phyloP scores from a whole-genome alignment of 2,888 invertebrate genomes.

The Neria commutata region DNA sequence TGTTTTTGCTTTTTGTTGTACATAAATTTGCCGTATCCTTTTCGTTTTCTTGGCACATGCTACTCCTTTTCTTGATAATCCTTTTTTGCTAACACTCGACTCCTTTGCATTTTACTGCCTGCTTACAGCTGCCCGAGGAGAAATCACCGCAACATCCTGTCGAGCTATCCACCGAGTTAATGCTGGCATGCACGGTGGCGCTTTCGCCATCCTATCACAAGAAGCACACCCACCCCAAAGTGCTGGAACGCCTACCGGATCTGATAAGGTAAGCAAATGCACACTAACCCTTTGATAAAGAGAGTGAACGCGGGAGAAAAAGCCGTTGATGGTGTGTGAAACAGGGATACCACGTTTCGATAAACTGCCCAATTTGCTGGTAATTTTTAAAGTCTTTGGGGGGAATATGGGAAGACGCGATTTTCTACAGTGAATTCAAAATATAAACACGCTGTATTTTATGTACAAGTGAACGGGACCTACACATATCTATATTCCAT shows the following conservation, averaged over 20 bases:
- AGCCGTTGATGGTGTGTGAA: background rate
- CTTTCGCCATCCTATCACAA: constrained; percentile 60
- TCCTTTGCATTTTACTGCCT: constrained; percentile 20
- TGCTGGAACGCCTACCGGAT: constrained; percentile 63
- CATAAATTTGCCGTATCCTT: background rate
- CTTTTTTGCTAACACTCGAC: constrained; percentile 9
- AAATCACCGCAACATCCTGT: constrained; percentile 63
- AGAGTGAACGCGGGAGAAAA: background rate
- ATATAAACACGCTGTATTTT: no score
- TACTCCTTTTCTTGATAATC: constrained; percentile 6
- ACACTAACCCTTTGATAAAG: constrained; percentile 3
- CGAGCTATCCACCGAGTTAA: constrained; percentile 62
- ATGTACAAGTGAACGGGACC: no score
- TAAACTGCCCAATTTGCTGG: no score
- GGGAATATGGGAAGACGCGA: no score
- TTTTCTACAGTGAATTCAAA: no score
- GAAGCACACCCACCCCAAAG: constrained; percentile 61
- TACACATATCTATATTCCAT: no score
- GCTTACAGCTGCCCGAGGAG: constrained; percentile 61
- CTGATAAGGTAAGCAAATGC: constrained; percentile 60
- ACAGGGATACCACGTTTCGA: no score
- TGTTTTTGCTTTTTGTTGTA: background rate
- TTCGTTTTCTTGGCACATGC: background rate
- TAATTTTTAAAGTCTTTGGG: no score
- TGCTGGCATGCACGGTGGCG: constrained; percentile 62